Conservation (phyloP, 1,140 invertebrate species). For the Lasioglossum baleicum region DNA sequence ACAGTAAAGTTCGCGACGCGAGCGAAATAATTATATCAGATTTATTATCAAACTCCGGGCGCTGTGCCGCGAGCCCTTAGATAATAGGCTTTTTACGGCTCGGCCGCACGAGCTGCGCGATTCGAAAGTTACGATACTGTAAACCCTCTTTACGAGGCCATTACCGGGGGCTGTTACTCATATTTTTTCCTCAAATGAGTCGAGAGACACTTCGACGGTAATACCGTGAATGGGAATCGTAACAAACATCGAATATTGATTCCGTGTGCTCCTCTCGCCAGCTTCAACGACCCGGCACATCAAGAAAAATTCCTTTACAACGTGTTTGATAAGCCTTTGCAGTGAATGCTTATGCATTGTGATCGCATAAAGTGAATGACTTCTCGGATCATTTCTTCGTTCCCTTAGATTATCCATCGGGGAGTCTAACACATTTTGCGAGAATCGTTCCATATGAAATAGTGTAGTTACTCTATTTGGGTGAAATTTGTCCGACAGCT, state of each 20-base stretch:
- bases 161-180: conserved; percentile 64
- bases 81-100: conserved; percentile 66
- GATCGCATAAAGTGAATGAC: too few relatives aligned
- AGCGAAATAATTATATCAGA: conserved; percentile 63
- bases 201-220: conserved; percentile 55
- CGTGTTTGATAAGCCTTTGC: too few relatives aligned
- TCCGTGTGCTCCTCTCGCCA: too few relatives aligned
- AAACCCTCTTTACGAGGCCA: conserved; percentile 67
- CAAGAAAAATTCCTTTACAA: too few relatives aligned
- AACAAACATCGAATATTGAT: not conserved
- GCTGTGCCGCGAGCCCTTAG: conserved; percentile 57
- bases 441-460: too few relatives aligned
- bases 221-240: conserved; percentile 26
- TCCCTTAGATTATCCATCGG: too few relatives aligned
- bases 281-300: too few relatives aligned
- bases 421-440: too few relatives aligned
- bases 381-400: too few relatives aligned
- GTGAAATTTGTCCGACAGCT: too few relatives aligned
- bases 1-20: conserved; percentile 33
- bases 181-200: conserved; percentile 57
- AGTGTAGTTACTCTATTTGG: too few relatives aligned
- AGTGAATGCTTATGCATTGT: too few relatives aligned
- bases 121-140: conserved; percentile 68
- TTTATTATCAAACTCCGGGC: conserved; percentile 55
- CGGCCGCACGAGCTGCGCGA: conserved; percentile 53